Percentiles rank a stretch among this genome's conserved stretches.
Conservation (phyloP, 2,888 invertebrate genomes). For the Chromoteleia sp. region DNA sequence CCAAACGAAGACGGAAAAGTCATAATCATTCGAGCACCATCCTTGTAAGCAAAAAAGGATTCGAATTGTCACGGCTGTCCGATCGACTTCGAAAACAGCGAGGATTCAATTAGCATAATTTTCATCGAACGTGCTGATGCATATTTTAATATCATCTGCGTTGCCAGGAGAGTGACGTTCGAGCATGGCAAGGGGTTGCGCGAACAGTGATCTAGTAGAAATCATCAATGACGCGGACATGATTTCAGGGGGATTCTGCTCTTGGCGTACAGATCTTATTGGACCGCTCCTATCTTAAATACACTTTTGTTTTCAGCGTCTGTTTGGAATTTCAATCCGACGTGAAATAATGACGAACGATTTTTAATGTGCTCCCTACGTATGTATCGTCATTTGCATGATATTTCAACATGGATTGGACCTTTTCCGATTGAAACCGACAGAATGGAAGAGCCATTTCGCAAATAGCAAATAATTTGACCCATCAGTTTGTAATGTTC, state of each 20-base stretch:
- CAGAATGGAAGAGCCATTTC: too few species aligned
- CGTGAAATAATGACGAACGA: conserved; percentile 37
- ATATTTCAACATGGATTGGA: too few species aligned
- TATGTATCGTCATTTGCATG: neutral
- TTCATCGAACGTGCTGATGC: conserved; percentile 77
- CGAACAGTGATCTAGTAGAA: conserved; percentile 81
- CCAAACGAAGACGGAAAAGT: neutral
- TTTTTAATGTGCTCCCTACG: conserved; percentile 25
- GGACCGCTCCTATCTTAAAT: conserved; percentile 70
- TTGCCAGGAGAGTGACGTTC: conserved; percentile 72
- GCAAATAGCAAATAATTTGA: too few species aligned
- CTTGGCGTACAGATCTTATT: conserved; percentile 78
- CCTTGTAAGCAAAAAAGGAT: conserved; percentile 16
- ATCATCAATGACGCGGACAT: conserved; percentile 81
- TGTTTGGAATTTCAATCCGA: conserved; percentile 44
- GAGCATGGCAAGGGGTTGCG: conserved; percentile 73
- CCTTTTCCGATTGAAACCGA: too few species aligned
- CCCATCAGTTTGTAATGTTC: too few species aligned
- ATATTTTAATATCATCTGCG: conserved; percentile 75
- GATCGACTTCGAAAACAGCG: conserved; percentile 67
- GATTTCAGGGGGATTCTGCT: conserved; percentile 77
- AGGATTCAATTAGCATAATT: conserved; percentile 75
- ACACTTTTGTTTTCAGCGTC: conserved; percentile 47
- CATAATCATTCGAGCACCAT: neutral
- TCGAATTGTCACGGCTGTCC: conserved; percentile 30